phyloP scores from a whole-genome alignment of 1,140 invertebrate genomes.

The Tenebrio molitor region DNA sequence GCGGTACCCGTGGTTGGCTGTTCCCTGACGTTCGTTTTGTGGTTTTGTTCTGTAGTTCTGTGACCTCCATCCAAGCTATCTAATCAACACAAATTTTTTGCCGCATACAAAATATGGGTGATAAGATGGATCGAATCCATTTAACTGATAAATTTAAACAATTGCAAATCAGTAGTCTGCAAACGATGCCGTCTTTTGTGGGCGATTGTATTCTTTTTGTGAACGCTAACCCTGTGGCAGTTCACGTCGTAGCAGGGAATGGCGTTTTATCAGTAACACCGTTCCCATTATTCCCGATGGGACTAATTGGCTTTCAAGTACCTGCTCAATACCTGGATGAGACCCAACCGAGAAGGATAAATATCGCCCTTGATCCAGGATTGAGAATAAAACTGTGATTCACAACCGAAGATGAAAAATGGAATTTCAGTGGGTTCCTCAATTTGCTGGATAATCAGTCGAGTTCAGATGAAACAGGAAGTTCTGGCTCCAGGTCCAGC shows the following conservation, averaged over 20 bases:
- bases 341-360: background rate
- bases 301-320: background rate
- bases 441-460: too few relatives aligned
- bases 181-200: slow-evolving; percentile 1
- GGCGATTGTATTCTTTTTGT: slow-evolving; percentile 2
- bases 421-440: slow-evolving; percentile 12
- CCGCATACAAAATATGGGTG: slow-evolving; percentile 7
- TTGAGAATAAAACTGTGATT: background rate
- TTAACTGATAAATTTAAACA: slow-evolving; percentile 8
- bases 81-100: slow-evolving; percentile 19
- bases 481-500: too few relatives aligned
- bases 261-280: background rate
- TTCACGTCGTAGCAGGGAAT: background rate
- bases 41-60: too few relatives aligned
- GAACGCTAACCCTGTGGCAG: background rate
- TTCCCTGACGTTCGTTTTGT: too few relatives aligned
- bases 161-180: background rate
- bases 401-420: background rate
- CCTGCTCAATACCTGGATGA: background rate
- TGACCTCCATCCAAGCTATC: too few relatives aligned
- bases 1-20: too few relatives aligned
- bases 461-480: too few relatives aligned
- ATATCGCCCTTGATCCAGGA: background rate
- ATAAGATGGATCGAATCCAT: slow-evolving; percentile 6
- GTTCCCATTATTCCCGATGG: background rate